Conservation (phyloP, 2,113 vertebrate genomes). For the Microcebus griseorufus region DNA sequence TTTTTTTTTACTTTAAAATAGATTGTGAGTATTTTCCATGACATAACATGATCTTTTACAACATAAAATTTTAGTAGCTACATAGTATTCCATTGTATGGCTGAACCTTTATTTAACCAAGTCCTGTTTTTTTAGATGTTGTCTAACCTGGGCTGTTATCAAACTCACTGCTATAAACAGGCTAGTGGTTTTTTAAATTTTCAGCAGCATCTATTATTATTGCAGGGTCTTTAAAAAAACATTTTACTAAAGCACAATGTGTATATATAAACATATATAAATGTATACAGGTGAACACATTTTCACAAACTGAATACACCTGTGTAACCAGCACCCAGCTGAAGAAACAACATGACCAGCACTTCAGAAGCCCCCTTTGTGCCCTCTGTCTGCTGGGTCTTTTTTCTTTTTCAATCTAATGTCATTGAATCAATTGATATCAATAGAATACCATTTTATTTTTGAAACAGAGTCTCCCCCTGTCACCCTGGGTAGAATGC, state of each 20-base stretch:
- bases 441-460: neutral
- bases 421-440: neutral
- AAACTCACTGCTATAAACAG: neutral
- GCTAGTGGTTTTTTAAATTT: neutral
- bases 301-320: neutral
- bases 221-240: neutral
- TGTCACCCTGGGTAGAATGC: too few relatives aligned
- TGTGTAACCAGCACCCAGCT: neutral
- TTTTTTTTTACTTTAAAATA: neutral
- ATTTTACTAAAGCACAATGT: neutral
- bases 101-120: neutral
- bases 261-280: neutral
- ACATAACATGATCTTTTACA: neutral
- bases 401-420: neutral
- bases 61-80: neutral
- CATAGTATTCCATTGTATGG: neutral
- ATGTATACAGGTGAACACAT: neutral
- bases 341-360: neutral
- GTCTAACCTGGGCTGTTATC: neutral
- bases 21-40: conserved; percentile 7
- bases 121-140: neutral
- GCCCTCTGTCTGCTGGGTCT: neutral
- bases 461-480: too few relatives aligned
- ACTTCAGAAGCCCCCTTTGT: neutral
- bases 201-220: neutral